Evolutionary conservation across 1,140 invertebrate genomes (phyloP).

Genomic region (Bathynomus jamesi): DNA sequence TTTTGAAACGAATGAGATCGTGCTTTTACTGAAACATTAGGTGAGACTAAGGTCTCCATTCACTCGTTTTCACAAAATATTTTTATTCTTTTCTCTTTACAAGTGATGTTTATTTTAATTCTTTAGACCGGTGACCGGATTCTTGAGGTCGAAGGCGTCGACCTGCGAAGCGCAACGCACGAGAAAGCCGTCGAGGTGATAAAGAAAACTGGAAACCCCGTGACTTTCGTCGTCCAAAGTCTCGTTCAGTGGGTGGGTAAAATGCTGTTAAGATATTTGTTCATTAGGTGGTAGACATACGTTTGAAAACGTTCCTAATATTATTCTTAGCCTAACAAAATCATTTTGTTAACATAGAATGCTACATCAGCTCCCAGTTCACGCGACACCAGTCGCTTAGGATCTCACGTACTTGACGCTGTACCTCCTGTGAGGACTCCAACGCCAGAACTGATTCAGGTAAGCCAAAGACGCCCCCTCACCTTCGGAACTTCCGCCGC

Average conservation of each 20-base stretch:
- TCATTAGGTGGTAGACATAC: no score
- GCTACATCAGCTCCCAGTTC: conserved; percentile 18
- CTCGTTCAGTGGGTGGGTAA: conserved; percentile 60
- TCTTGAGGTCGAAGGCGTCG: conserved; percentile 84
- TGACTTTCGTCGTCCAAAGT: conserved; percentile 86
- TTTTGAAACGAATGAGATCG: no score
- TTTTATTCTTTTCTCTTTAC: no score
- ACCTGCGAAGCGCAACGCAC: conserved; percentile 81
- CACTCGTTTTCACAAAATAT: no score
- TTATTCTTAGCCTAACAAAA: no score
- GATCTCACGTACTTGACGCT: conserved; percentile 37
- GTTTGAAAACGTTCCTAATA: no score
- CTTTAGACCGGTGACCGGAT: conserved; percentile 77
- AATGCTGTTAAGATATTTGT: not conserved
- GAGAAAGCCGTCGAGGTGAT: conserved; percentile 94
- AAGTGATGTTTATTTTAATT: no score
- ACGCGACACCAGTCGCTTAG: conserved; percentile 24
- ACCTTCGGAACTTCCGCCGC: conserved; percentile 1
- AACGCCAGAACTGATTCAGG: conserved; percentile 45
- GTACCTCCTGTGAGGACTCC: conserved; percentile 41
- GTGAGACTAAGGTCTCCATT: no score
- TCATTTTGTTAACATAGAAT: no score
- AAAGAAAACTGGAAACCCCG: conserved; percentile 78
- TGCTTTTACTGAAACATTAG: no score
- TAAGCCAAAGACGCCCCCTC: conserved; percentile 26